Percentiles rank a stretch among this genome's conserved stretches.
phyloP scores from a whole-genome alignment of 1,140 invertebrate genomes.

The Ephestia elutella region DNA sequence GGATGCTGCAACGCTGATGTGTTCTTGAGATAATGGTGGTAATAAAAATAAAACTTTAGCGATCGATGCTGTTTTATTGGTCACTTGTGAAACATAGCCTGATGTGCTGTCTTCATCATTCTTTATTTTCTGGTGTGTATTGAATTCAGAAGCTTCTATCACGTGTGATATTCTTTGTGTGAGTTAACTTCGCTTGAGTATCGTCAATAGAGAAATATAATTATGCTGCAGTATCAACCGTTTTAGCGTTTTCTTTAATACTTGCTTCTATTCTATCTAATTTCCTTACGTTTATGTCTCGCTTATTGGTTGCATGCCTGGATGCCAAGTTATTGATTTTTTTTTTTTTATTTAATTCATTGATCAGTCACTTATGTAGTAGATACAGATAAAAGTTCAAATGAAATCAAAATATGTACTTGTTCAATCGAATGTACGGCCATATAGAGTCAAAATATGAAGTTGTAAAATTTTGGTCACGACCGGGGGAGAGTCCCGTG shows the following conservation, averaged over 20 bases:
- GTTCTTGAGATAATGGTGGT: conserved; percentile 3
- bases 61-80: conserved; percentile 4
- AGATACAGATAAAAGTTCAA: no score
- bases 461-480: conserved; percentile 28
- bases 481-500: conserved; percentile 4
- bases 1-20: background rate
- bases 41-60: conserved; percentile 4
- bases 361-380: no score
- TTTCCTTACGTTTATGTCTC: no score
- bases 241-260: no score
- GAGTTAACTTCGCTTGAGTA: background rate
- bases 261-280: no score
- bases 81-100: background rate
- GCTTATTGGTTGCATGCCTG: no score
- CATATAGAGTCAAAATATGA: conserved; percentile 15
- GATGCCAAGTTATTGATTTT: no score
- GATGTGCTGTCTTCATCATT: background rate
- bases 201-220: no score
- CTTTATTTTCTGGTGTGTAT: background rate
- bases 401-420: background rate
- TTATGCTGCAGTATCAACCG: no score
- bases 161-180: no score
- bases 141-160: background rate
- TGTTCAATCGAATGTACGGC: background rate
- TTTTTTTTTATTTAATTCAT: no score